Evolutionary conservation across 2,888 invertebrate species (phyloP).

Genomic region (Caenorhabditis sp.): DNA sequence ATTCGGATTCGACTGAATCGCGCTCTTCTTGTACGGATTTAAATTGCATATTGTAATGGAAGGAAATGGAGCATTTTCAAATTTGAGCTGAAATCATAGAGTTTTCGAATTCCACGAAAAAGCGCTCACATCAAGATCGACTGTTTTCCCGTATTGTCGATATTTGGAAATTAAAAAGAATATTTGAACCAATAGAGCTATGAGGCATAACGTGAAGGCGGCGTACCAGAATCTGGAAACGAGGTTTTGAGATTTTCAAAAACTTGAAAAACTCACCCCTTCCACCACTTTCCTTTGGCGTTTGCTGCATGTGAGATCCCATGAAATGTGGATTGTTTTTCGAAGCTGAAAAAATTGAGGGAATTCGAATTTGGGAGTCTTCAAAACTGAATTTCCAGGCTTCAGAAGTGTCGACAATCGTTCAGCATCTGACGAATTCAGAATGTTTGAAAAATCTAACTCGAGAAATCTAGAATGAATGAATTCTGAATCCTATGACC

Average conservation of each 20-base stretch:
- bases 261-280: constrained; percentile 26
- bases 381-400: too few species aligned
- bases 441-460: too few species aligned
- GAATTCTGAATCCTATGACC: background rate
- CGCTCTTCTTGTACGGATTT: constrained; percentile 82
- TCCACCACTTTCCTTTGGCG: constrained; percentile 77
- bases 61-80: constrained; percentile 83
- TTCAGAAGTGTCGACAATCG: background rate
- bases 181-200: constrained; percentile 75
- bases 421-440: background rate
- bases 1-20: constrained; percentile 77
- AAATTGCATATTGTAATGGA: constrained; percentile 83
- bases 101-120: background rate
- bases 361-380: background rate
- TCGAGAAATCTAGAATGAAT: too few species aligned
- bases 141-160: constrained; percentile 80
- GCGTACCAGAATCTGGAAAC: constrained; percentile 76
- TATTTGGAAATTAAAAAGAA: constrained; percentile 79
- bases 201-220: constrained; percentile 78
- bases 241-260: background rate
- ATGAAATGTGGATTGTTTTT: constrained; percentile 78
- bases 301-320: constrained; percentile 79
- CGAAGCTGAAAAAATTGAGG: constrained; percentile 61
- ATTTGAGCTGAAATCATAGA: constrained; percentile 80
- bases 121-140: constrained; percentile 81